Base-by-base conservation (phyloP, 2,888 invertebrate species). In the Drosophila nr. medialis region DNA sequence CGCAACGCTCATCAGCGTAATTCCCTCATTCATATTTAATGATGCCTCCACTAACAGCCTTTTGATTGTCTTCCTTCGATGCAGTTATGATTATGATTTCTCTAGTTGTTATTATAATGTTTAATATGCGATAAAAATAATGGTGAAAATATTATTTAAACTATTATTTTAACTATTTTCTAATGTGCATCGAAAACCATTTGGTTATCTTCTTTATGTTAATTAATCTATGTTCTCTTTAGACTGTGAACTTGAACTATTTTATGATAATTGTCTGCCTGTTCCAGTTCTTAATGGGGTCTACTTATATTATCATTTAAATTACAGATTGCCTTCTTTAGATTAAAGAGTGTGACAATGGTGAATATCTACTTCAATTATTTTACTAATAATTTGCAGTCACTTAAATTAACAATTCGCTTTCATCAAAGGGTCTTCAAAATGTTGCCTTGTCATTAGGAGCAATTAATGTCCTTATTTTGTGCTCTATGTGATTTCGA, bases 1-100 rank as follows among this genome's bases (percentile, higher is more conserved):
- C 53, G 59, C 42, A 60, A 24, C 56, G 50, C 63, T 42, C 62
- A 72, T 66, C 73, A 66, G 51, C 64, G 63, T 60, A 62, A 70
- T 75, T 58, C 59, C 53, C 68, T 77, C 65, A 64, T 65, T 63
- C 75, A 81, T 69, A 72, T 79, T 73, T 75, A 68, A 78, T 75
- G 73, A 42, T 42, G 55, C 66, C 54, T 64, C 64, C 49, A 48
- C 50, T 51, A 54, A 42, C 50, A 64, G 50, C 55, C 36, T 78
- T 74, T 53, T 70, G 65, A 56, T 56, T 30, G 21, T 42, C 40
- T 55, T 55, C n/a, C n/a, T 21, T 6, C 1, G 50, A 29, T 15
- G 29, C 29, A n/a, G 13, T 29, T 5, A 2, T 29, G 15, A 32
- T 11, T 32, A 4, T 30, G 40, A 27, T 18, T n/a, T 27, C 36